These are phyloP conservation scores for Plusia festucae DNA, from an alignment of 2,888 invertebrate species.

Conservation along the genomic window DNA sequence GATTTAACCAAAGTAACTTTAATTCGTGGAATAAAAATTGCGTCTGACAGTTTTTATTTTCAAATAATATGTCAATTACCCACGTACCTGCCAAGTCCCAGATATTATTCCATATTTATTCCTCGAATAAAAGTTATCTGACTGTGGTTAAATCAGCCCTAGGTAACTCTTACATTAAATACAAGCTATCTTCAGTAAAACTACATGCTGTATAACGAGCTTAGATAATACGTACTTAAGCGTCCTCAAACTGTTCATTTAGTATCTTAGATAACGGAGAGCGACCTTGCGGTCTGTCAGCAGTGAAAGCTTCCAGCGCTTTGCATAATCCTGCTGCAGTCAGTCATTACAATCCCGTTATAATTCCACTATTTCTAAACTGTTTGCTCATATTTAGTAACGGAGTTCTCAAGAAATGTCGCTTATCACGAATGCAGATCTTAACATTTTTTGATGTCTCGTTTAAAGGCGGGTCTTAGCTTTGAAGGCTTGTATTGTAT, in stretches of 20 bases:
- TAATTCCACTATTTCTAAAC: slow-evolving; percentile 45
- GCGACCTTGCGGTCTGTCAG: slow-evolving; percentile 61
- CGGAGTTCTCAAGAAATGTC: slow-evolving; percentile 47
- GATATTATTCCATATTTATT: too few relatives aligned
- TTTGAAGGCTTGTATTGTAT: too few relatives aligned
- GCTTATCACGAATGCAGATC: slow-evolving; percentile 47
- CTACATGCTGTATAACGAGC: background rate
- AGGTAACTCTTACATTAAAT: background rate
- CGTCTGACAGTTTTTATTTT: too few relatives aligned
- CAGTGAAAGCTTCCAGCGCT: slow-evolving; percentile 54
- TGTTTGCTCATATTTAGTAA: slow-evolving; percentile 59
- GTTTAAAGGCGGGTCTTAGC: slow-evolving; percentile 23
- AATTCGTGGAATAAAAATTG: too few relatives aligned
- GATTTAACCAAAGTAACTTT: too few relatives aligned
- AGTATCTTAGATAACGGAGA: slow-evolving; percentile 53
- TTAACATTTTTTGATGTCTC: slow-evolving; percentile 26
- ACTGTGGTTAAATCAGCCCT: too few relatives aligned
- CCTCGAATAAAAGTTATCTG: too few relatives aligned
- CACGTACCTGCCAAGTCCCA: too few relatives aligned
- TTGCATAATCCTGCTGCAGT: slow-evolving; percentile 66
- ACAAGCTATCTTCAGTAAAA: background rate
- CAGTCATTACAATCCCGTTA: slow-evolving; percentile 61
- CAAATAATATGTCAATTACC: too few relatives aligned
- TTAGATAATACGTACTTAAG: background rate
- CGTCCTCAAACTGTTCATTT: slow-evolving; percentile 29